phyloP scores from a whole-genome alignment of 2,113 vertebrate genomes.

The Bagarius yarrelli region DNA sequence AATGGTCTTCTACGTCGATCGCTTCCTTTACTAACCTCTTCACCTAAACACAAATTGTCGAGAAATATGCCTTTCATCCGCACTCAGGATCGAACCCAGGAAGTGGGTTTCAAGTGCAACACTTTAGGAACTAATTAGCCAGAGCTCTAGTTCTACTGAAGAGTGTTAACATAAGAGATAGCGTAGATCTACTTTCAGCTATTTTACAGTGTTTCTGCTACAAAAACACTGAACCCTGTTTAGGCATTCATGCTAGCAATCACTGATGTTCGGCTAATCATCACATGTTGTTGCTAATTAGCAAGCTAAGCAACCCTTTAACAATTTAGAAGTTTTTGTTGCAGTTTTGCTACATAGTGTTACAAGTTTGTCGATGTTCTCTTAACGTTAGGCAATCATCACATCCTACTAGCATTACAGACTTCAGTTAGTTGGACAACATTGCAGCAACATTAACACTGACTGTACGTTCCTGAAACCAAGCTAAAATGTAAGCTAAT shows the following conservation, averaged over 20 bases:
- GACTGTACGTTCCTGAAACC: too few relatives aligned
- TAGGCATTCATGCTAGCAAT: not conserved
- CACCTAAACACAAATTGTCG: slow-evolving; percentile 39
- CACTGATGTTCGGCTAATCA: not conserved
- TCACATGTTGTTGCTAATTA: not conserved
- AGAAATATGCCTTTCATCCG: slow-evolving; percentile 37
- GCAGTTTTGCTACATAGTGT: not conserved
- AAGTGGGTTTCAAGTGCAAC: slow-evolving; percentile 18
- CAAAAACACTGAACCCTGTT: not conserved
- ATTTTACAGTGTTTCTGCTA: not conserved
- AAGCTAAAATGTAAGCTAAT: too few relatives aligned
- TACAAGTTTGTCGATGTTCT: not conserved
- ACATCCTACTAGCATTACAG: not conserved
- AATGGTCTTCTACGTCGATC: slow-evolving; percentile 37
- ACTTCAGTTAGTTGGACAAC: too few relatives aligned
- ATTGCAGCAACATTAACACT: too few relatives aligned
- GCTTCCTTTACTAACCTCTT: slow-evolving; percentile 45
- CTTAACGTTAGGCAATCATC: not conserved
- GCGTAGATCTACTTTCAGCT: not conserved
- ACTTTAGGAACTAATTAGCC: not conserved
- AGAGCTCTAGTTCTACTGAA: not conserved
- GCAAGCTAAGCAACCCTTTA: too few relatives aligned
- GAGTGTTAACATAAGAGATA: too few relatives aligned
- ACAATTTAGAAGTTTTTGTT: not conserved
- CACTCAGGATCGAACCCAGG: not conserved